Evolutionary conservation across 2,888 invertebrate species (phyloP).

Genomic region (Aplocera efformata): DNA sequence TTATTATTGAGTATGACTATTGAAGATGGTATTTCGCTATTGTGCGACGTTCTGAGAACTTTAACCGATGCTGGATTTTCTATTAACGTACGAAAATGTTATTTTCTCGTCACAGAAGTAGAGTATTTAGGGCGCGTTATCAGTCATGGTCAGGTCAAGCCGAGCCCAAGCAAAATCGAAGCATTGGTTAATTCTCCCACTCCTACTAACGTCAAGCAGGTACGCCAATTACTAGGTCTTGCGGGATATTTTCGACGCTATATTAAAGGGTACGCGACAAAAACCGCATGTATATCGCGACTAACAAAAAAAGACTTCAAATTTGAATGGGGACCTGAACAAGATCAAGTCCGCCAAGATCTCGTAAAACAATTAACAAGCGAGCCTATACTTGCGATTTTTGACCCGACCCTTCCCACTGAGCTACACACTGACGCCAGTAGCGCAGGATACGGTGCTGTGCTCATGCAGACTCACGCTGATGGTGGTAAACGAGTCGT

Average conservation of each 20-base stretch:
- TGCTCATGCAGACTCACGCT: constrained; percentile 15
- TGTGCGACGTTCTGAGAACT: too few species aligned
- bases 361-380: constrained; percentile 12
- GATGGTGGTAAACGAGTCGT: constrained; percentile 14
- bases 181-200: background rate
- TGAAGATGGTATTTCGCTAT: too few species aligned
- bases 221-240: constrained; percentile 1
- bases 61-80: background rate
- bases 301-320: constrained; percentile 3
- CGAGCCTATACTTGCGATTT: constrained; percentile 20
- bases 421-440: constrained; percentile 20
- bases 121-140: too few species aligned
- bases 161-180: background rate
- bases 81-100: constrained; percentile 4
- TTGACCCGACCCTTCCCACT: constrained; percentile 12
- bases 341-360: constrained; percentile 3
- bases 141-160: too few species aligned
- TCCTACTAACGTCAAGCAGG: background rate
- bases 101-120: constrained; percentile 1
- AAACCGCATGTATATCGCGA: constrained; percentile 12
- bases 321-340: constrained; percentile 10
- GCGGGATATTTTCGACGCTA: constrained; percentile 6
- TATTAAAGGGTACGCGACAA: constrained; percentile 7
- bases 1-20: too few species aligned
- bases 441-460: constrained; percentile 22